phyloP scores from a whole-genome alignment of 2,113 vertebrate genomes.

The Artemisiospiza belli region DNA sequence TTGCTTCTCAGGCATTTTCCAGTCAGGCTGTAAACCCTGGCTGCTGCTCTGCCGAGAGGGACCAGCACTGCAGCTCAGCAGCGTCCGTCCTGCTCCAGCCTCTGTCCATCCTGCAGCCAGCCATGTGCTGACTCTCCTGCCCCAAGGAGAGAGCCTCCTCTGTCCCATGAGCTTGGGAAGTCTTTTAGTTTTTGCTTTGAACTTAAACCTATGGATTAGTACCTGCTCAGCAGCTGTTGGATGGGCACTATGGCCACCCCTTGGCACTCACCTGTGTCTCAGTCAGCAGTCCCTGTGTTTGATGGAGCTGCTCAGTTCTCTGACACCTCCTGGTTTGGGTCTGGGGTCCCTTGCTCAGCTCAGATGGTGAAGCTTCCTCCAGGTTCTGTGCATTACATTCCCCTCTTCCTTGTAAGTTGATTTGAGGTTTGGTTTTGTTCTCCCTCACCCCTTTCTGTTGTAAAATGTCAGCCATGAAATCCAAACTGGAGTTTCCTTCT shows the following conservation, averaged over 20 bases:
- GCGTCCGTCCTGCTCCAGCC: not conserved
- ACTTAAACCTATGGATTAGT: not conserved
- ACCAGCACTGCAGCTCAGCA: not conserved
- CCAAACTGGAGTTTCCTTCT: not conserved
- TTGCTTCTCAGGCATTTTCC: constrained; percentile 20
- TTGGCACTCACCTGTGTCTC: not conserved
- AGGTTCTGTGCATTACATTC: not conserved
- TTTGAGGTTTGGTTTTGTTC: constrained; percentile 35
- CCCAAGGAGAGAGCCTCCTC: not conserved
- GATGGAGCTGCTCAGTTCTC: not conserved
- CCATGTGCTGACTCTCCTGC: not conserved
- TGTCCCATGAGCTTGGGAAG: not conserved
- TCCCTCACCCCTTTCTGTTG: not conserved
- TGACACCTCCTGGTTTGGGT: not conserved
- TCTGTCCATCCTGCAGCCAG: not conserved
- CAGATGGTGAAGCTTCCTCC: not conserved
- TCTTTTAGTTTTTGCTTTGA: not conserved
- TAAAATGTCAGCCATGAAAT: not conserved
- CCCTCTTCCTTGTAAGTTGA: constrained; percentile 1
- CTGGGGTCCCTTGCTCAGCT: not conserved
- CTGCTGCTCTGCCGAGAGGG: not conserved
- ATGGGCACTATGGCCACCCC: not conserved
- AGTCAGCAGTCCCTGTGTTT: not conserved
- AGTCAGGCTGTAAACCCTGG: not conserved
- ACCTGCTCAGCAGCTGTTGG: not conserved